These are phyloP conservation scores for Eucidaris tribuloides DNA, from an alignment of 35 echinoderm and acorn worm species.

Conservation along the genomic window DNA sequence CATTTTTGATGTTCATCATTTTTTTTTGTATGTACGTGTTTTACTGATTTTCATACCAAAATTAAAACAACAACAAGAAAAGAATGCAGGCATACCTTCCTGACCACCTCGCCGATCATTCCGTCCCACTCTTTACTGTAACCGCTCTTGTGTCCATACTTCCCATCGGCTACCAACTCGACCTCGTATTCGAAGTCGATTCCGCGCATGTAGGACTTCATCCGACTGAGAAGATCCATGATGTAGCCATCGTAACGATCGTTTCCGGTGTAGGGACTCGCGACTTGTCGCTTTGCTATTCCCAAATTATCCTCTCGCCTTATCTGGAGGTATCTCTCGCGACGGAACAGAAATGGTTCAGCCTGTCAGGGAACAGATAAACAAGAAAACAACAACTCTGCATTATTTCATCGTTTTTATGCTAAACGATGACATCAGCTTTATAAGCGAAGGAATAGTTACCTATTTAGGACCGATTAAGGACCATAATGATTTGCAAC, in stretches of 20 bases:
- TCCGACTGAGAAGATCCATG: constrained; percentile 47
- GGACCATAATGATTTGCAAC: no score
- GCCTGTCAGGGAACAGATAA: constrained; percentile 5
- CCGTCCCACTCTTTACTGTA: constrained; percentile 66
- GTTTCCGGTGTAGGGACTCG: background rate
- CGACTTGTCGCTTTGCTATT: background rate
- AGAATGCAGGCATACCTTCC: constrained; percentile 19
- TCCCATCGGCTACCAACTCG: constrained; percentile 55
- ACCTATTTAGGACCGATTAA: no score
- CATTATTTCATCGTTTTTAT: no score
- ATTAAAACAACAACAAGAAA: no score
- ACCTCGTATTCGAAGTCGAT: constrained; percentile 80
- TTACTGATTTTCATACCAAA: no score
- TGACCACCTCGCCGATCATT: constrained; percentile 67
- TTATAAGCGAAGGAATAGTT: no score
- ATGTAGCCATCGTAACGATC: constrained; percentile 62
- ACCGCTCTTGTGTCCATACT: constrained; percentile 32
- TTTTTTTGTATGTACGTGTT: no score
- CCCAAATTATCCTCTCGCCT: background rate
- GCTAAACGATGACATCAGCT: no score
- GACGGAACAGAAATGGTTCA: constrained; percentile 34
- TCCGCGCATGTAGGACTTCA: constrained; percentile 48
- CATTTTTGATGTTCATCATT: no score
- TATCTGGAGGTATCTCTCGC: constrained; percentile 6
- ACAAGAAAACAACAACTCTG: no score